Conservation (phyloP, 2,797 vertebrate species). For the Hydrocynus forskahlii region DNA sequence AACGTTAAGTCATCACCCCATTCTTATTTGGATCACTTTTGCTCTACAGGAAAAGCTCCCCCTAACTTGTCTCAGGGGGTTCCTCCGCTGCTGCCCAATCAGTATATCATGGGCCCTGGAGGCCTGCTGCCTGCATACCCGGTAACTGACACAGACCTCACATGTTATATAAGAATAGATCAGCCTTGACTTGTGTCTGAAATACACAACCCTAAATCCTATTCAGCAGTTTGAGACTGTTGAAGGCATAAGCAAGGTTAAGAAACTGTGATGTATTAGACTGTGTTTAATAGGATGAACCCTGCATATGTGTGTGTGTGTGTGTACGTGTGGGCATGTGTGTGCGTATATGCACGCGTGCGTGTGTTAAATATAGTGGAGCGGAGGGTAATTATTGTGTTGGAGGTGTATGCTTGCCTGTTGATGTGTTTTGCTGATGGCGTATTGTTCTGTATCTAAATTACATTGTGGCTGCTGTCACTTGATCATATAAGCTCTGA, state of each 20-base stretch:
- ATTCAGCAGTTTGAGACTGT: not conserved
- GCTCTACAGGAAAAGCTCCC: slow-evolving; percentile 89
- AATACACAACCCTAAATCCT: not conserved
- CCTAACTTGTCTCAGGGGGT: slow-evolving; percentile 94
- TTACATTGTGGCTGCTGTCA: not conserved
- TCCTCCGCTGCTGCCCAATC: slow-evolving; percentile 93
- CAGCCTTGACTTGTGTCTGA: not conserved
- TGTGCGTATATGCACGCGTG: not conserved
- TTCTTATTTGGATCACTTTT: slow-evolving; percentile 29
- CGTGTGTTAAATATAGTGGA: not conserved
- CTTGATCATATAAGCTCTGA: not conserved
- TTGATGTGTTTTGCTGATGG: not conserved
- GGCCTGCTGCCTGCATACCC: slow-evolving; percentile 96
- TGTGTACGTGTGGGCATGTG: slow-evolving; percentile 2
- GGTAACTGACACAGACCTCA: slow-evolving; percentile 76
- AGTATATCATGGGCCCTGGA: slow-evolving; percentile 97
- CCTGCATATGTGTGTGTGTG: slow-evolving; percentile 11
- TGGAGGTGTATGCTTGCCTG: not conserved
- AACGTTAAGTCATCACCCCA: too few relatives aligned
- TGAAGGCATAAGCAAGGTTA: too few relatives aligned
- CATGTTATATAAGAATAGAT: slow-evolving; percentile 24
- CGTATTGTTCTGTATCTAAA: not conserved
- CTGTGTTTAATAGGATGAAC: not conserved
- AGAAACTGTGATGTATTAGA: not conserved
- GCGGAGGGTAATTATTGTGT: not conserved